Evolutionary conservation across 2,888 invertebrate genomes (phyloP).

Genomic region (Microctonus brassicae): DNA sequence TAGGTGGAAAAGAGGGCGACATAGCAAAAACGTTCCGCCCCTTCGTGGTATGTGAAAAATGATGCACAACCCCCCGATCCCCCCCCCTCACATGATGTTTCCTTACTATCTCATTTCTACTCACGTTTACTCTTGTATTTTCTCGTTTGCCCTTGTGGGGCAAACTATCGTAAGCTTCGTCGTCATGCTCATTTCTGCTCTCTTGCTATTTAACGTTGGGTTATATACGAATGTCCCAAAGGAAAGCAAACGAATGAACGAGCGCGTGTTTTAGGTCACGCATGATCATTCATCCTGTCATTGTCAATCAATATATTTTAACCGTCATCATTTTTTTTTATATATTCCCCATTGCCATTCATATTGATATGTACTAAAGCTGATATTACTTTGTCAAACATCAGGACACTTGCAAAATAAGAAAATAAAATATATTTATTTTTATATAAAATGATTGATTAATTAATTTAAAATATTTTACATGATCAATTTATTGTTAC

Average conservation of each 20-base stretch:
- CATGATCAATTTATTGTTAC: constrained; percentile 45
- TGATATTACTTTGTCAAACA: background rate
- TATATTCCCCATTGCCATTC: background rate
- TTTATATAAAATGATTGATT: constrained; percentile 12
- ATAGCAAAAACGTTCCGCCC: constrained; percentile 66
- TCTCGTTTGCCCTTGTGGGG: constrained; percentile 1
- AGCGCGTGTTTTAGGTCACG: constrained; percentile 37
- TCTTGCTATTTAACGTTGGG: constrained; percentile 40
- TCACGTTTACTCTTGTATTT: constrained; percentile 7
- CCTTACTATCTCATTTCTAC: background rate
- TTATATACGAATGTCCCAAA: constrained; percentile 55
- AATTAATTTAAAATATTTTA: constrained; percentile 21
- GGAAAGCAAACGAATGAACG: constrained; percentile 53
- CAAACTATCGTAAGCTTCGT: constrained; percentile 3
- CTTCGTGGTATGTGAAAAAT: constrained; percentile 68
- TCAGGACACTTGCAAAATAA: background rate
- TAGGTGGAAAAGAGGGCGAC: constrained; percentile 46
- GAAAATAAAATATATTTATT: background rate
- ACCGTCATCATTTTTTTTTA: background rate
- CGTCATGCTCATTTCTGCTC: constrained; percentile 37
- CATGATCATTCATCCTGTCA: constrained; percentile 42
- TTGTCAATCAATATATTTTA: constrained; percentile 28
- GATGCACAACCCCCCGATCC: constrained; percentile 67
- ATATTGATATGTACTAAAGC: background rate
- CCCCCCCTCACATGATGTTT: constrained; percentile 43